Evolutionary conservation across 2,888 invertebrate species (phyloP).

Genomic region (Nyleta sp.): DNA sequence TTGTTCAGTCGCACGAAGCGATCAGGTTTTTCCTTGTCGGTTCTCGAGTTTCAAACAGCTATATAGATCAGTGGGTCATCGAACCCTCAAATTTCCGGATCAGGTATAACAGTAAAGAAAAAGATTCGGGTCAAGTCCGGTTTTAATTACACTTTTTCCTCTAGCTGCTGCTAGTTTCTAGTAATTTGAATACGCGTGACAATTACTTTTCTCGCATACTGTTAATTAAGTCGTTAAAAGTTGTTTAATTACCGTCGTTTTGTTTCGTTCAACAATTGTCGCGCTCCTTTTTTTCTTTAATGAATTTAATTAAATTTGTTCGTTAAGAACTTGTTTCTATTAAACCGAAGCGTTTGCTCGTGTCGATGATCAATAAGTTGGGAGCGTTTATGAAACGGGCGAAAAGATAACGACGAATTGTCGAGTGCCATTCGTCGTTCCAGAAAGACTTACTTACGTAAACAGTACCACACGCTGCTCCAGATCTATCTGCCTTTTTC

Average conservation of each 20-base stretch:
- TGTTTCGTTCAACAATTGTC: constrained; percentile 8
- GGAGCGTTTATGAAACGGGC: too few relatives aligned
- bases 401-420: constrained; percentile 35
- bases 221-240: constrained; percentile 37
- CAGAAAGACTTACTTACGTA: constrained; percentile 41
- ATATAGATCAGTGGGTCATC: constrained; percentile 4
- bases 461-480: constrained; percentile 47
- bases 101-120: constrained; percentile 39
- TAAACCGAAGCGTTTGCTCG: neutral
- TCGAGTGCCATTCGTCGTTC: constrained; percentile 24
- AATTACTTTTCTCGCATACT: constrained; percentile 17
- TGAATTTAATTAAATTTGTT: constrained; percentile 7
- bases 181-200: constrained; percentile 34
- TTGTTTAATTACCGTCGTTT: constrained; percentile 7
- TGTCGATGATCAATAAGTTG: too few relatives aligned
- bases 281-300: neutral
- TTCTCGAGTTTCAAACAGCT: neutral
- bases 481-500: constrained; percentile 31
- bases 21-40: constrained; percentile 8
- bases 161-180: constrained; percentile 18
- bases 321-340: constrained; percentile 6
- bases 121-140: constrained; percentile 33
- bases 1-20: neutral
- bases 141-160: constrained; percentile 34
- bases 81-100: constrained; percentile 38